Base-by-base conservation (phyloP, 2,113 vertebrate species). In the Tragelaphus scriptus region DNA sequence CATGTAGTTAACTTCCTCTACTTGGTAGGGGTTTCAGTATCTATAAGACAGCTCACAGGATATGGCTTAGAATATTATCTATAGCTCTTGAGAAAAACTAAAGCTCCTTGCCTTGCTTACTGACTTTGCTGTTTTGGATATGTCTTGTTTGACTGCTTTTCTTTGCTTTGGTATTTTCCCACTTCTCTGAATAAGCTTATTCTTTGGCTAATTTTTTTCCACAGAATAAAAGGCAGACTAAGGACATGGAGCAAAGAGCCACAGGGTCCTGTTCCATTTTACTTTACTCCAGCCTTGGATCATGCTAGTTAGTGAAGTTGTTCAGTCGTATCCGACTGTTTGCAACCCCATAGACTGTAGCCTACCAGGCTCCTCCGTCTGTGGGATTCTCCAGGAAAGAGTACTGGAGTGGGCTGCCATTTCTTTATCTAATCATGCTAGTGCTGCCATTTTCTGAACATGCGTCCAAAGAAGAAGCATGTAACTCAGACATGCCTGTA, bases 251-350 rank as follows among this genome's bases (percentile, higher is more conserved):
- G 28, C 21, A 44, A 44, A 77, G 36, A 26, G 26, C 40, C 71
- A 77, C 3, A 44, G 12, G 71, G 12, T 77, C 36, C 36, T 77
- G 71, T 44, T 44, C 19, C 71, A 26, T 77, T 77, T 77, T 44
- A 26, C 40, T 44, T 77, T 56, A 36, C 81, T 36, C 53, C 51
- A 56, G 12, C 21, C 7, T 26, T n/a, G 55, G 53, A 15, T 26
- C 3, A 1, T 56, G n/a, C 13, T 56, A 36, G n/a, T 56, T 30
- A 61, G 13, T 63, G 28, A 63, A 30, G 28, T 63, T 0, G 28
- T 3, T 30, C 61, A 63, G 28, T 63, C 2, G 0, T 7, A 13
- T 63, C 28, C 0, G 1, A 63, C 61, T 30, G 28, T 63, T 63
- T 30, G 61, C 2, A 63, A 63, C 13, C 28, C 28, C 59, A 7